A percentile compares a stretch with the other conserved stretches of the same genome.
phyloP scores from a whole-genome alignment of 1,140 invertebrate species.

The Schlechtendalia chinensis region DNA sequence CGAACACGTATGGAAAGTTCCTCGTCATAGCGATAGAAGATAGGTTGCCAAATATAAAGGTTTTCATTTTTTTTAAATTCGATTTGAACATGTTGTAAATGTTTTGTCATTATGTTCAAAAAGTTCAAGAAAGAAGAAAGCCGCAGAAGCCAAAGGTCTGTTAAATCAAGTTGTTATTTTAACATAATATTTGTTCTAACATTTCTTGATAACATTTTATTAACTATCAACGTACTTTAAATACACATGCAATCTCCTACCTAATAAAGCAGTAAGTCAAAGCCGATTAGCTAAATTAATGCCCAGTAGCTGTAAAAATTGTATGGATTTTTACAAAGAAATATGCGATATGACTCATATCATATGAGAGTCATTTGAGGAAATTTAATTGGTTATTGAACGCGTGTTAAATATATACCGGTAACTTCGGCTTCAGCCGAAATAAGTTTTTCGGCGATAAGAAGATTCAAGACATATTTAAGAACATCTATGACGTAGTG shows the following conservation, averaged over 20 bases:
- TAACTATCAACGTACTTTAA: neutral
- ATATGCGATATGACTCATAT: neutral
- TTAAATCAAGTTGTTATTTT: no score
- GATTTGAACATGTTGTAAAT: no score
- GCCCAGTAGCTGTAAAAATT: neutral
- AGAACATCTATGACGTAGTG: no score
- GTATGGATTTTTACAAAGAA: neutral
- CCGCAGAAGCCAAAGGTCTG: no score
- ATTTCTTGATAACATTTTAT: conserved; percentile 4
- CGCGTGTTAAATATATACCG: neutral
- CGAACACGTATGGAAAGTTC: no score
- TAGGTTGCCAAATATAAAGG: no score
- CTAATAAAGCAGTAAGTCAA: neutral
- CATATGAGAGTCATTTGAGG: neutral
- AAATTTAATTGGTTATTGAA: neutral
- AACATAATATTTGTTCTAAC: neutral
- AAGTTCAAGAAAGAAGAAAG: no score
- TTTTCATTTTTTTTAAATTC: no score
- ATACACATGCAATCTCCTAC: neutral
- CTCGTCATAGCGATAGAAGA: no score
- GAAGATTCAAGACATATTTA: neutral
- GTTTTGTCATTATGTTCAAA: no score
- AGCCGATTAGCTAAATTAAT: neutral
- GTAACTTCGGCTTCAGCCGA: neutral
- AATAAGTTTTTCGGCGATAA: neutral